These are phyloP conservation scores for Meloidogyne hapla DNA, from an alignment of 1,140 invertebrate genomes.

Conservation along the genomic window DNA sequence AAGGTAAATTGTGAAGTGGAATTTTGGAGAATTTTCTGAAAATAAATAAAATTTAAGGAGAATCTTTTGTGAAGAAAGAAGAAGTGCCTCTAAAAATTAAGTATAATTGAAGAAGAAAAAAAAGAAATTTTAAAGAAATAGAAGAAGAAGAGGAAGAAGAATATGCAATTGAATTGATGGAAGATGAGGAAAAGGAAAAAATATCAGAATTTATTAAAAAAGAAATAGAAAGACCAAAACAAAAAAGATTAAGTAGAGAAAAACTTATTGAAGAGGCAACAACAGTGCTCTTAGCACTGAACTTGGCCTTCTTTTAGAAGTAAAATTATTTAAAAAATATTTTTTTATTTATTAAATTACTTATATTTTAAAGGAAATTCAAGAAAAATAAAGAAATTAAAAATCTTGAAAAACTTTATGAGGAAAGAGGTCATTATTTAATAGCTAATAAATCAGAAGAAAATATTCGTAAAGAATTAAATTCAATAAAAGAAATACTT, in stretches of 20 bases:
- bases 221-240: neutral
- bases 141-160: conserved; percentile 20
- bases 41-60: neutral
- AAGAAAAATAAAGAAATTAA: conserved; percentile 23
- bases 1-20: conserved; percentile 4
- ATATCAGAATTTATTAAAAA: neutral
- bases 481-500: conserved; percentile 38
- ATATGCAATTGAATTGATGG: neutral
- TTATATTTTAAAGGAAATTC: conserved; percentile 24
- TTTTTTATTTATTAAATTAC: too few species aligned
- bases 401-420: conserved; percentile 13
- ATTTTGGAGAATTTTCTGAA: neutral
- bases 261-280: conserved; percentile 21
- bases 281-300: conserved; percentile 23
- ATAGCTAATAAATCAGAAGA: too few species aligned
- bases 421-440: too few species aligned
- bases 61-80: conserved; percentile 11
- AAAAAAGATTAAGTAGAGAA: conserved; percentile 19
- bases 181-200: neutral
- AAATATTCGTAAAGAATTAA: too few species aligned
- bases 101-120: conserved; percentile 2
- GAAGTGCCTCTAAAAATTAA: conserved; percentile 8
- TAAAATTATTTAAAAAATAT: neutral
- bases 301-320: conserved; percentile 20
- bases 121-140: conserved; percentile 13